A percentile compares a stretch with the other conserved stretches of the same genome.
Conservation (phyloP, 2,113 vertebrate species). For the Odobenus rosmarus region DNA sequence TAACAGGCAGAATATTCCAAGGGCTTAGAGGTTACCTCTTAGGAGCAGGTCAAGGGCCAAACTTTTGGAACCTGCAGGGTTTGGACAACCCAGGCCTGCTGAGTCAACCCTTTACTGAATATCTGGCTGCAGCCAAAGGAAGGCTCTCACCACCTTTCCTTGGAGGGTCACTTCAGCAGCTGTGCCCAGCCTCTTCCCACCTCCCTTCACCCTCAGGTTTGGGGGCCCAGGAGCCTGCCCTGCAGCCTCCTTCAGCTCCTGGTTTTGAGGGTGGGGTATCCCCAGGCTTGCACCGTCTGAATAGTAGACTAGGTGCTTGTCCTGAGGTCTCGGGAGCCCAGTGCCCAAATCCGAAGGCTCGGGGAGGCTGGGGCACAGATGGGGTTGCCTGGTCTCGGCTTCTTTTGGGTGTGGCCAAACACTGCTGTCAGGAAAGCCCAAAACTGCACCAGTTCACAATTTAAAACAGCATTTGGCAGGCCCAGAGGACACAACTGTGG, state of each 20-base stretch:
- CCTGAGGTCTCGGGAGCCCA: background rate
- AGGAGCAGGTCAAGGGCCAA: background rate
- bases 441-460: background rate
- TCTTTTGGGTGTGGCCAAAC: background rate
- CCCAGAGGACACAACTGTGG: background rate
- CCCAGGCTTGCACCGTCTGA: background rate
- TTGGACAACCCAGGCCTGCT: background rate
- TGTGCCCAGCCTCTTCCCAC: background rate
- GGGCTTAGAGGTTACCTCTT: background rate
- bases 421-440: background rate
- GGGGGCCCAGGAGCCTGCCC: background rate
- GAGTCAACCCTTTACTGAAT: background rate
- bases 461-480: background rate
- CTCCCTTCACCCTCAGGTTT: background rate
- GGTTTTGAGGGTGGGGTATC: background rate
- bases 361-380: background rate
- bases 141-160: background rate
- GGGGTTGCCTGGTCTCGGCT: background rate
- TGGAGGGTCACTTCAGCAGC: background rate
- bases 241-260: background rate
- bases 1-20: background rate
- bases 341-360: background rate
- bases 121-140: background rate
- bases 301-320: background rate
- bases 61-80: background rate